Evolutionary conservation across 2,888 invertebrate genomes (phyloP).

Genomic region (Masnerella sp.): DNA sequence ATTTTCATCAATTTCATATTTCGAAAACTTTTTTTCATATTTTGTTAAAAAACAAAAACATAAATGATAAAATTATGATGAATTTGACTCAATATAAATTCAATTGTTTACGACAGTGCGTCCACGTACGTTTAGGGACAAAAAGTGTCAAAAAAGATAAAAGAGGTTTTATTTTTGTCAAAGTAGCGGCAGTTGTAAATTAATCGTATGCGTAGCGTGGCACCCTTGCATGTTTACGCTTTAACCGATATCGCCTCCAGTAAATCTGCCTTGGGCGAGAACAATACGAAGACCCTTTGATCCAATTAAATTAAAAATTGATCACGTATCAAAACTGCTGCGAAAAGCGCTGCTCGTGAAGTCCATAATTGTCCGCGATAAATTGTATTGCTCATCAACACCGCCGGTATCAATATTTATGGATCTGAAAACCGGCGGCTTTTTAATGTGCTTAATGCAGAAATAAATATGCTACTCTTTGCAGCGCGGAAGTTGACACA

Average conservation of each 20-base stretch:
- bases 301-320: slow-evolving; percentile 27
- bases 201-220: slow-evolving; percentile 10
- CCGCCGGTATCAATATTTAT: slow-evolving; percentile 15
- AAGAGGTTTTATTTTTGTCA: no score
- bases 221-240: slow-evolving; percentile 26
- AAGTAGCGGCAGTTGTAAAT: slow-evolving; percentile 3
- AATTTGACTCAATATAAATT: no score
- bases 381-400: slow-evolving; percentile 19
- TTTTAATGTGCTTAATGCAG: slow-evolving; percentile 4
- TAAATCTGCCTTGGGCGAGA: slow-evolving; percentile 27
- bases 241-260: slow-evolving; percentile 19
- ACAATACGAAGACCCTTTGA: slow-evolving; percentile 8
- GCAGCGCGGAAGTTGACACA: neutral
- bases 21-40: no score
- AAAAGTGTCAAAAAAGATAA: no score
- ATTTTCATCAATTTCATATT: no score
- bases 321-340: slow-evolving; percentile 16
- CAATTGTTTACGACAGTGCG: no score
- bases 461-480: slow-evolving; percentile 20
- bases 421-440: slow-evolving; percentile 1
- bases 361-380: slow-evolving; percentile 19
- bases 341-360: slow-evolving; percentile 1
- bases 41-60: no score
- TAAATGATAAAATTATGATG: no score
- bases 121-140: no score